Base-by-base conservation (phyloP, 2,113 vertebrate species). In the Boulengeromyrus knoepffleri region DNA sequence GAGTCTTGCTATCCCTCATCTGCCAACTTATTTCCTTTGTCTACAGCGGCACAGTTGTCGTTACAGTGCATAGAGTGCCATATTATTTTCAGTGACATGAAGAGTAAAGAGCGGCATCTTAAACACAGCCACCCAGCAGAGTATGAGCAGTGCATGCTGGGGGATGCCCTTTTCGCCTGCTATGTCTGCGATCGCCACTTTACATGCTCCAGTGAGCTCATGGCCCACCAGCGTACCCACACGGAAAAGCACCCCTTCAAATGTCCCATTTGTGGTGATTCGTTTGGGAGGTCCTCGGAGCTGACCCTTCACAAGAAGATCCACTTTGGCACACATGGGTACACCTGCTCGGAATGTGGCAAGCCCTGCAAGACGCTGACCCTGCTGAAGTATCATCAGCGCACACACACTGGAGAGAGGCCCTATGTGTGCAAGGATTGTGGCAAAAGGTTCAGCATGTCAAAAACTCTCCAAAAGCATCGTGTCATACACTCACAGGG, bases 181-280 rank as follows among this genome's bases (percentile, higher is more conserved):
- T 96, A 97, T 0, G 96, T 98, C 5, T 99, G 98, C 0, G 97
- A 97, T 84, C 96, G 96, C 66, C 95, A 97, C 10, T 98, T 99
- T 88, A 96, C 96, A 92, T 97, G 97, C 92, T 98, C 97, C 0
- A 94, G 95, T 0, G 93, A 98, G 83, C 96, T 99, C 42, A 95
- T 97, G 97, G 94, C 95, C 8, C 98, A 99, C 91, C 97, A 97
- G 89, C 97, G 97, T 9, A 95, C 97, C 87, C 98, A 99, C 94
- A 95, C 93, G 0, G 97, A 97, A 91, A 97, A 95, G 92, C 96
- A 95, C 80, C 97, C 97, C 0, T 98, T 96, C 92, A 96, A 97
- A 36, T 98, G 98, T 70, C 93, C 94, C 0, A 94, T 96, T 90
- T 97, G 97, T 1, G 95, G 94, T 1, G 94, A 95, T 0, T 95